A percentile compares a stretch with the other conserved stretches of the same genome.
phyloP scores from a whole-genome alignment of 2,113 vertebrate species.

The Chaetorhynchus papuensis region DNA sequence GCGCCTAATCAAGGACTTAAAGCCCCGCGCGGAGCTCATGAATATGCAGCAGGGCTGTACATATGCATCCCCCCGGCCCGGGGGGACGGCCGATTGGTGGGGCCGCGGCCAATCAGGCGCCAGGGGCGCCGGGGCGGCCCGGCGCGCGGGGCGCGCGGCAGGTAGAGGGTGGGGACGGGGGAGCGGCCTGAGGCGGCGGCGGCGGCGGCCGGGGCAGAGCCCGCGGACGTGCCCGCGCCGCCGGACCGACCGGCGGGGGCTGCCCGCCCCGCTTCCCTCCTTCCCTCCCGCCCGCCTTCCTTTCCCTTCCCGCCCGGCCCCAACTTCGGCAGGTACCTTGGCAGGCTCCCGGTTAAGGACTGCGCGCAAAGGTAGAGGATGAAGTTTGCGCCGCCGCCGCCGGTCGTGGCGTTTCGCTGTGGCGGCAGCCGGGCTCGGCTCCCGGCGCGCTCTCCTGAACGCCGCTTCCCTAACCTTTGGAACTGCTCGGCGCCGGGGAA shows the following conservation, averaged over 20 bases:
- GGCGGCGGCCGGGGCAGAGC: background rate
- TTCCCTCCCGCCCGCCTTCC: background rate
- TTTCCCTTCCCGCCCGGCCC: background rate
- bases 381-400: constrained; percentile 35
- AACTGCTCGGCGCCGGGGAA: background rate
- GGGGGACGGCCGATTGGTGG: constrained; percentile 80
- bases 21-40: constrained; percentile 95
- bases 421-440: background rate
- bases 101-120: constrained; percentile 82
- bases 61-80: constrained; percentile 90
- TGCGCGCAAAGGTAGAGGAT: constrained; percentile 41
- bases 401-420: background rate
- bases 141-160: constrained; percentile 69
- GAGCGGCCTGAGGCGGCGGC: constrained; percentile 48
- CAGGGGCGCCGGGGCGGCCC: constrained; percentile 71
- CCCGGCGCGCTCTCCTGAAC: background rate
- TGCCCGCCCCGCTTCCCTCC: background rate
- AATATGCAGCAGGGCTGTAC: constrained; percentile 95
- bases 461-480: background rate
- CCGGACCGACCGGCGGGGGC: background rate
- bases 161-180: constrained; percentile 67
- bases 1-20: constrained; percentile 99
- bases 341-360: constrained; percentile 16
- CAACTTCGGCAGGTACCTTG: constrained; percentile 37
- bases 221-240: background rate